phyloP scores from a whole-genome alignment of 2,888 invertebrate genomes.

The Philopedon plagiatum region DNA sequence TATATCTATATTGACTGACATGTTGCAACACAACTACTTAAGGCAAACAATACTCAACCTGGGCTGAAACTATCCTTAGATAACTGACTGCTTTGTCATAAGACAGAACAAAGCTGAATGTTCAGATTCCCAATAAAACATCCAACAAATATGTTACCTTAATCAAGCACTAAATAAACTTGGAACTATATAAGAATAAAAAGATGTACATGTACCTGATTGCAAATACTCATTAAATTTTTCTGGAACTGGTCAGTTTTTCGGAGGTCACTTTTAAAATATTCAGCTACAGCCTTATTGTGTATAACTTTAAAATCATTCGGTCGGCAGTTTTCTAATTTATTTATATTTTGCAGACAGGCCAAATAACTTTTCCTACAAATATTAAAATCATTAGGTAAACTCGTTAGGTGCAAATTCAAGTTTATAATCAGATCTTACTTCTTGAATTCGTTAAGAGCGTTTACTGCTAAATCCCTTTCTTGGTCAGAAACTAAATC shows the following conservation, averaged over 20 bases:
- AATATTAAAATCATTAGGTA: conserved; percentile 1
- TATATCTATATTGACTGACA: too few species aligned
- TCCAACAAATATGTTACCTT: too few species aligned
- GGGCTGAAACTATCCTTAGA: too few species aligned
- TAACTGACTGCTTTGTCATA: too few species aligned
- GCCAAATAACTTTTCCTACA: conserved; percentile 73
- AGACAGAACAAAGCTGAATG: too few species aligned
- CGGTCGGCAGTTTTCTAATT: conserved; percentile 74
- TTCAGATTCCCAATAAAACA: too few species aligned
- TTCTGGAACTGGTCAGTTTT: conserved; percentile 82
- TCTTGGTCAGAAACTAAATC: conserved; percentile 65
- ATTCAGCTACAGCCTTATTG: conserved; percentile 88
- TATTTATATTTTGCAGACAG: conserved; percentile 76
- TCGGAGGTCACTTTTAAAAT: conserved; percentile 81
- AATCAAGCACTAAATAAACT: too few species aligned
- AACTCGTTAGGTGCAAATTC: too few species aligned
- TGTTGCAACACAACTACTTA: too few species aligned
- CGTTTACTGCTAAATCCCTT: conserved; percentile 64
- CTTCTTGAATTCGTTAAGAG: conserved; percentile 66
- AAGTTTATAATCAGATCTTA: conserved; percentile 48
- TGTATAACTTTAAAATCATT: conserved; percentile 83
- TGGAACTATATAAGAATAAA: too few species aligned
- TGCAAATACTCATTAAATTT: conserved; percentile 75
- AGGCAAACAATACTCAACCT: too few species aligned
- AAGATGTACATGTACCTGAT: conserved; percentile 65